Evolutionary conservation across 2,888 invertebrate species (phyloP), one percentile per base, ranked within the genome.

Genomic region (Agrypnus murinus): DNA sequence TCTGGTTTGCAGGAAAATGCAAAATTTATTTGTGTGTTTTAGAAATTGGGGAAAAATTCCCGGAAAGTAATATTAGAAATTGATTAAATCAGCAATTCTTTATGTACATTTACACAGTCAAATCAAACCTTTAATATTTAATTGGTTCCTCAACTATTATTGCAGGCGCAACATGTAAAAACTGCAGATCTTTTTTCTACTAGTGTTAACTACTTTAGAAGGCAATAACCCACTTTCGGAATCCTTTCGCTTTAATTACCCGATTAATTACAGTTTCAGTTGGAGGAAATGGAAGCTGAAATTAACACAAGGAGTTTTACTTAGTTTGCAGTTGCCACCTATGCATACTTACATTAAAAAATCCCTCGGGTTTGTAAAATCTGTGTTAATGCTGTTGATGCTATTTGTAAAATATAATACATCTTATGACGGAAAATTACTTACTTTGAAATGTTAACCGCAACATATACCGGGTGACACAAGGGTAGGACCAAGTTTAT

Each of bases 261-360:
- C 9, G 31, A 48, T 10, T 48, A 48, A 31, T 48, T 48, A 48
- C 48, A 19, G 7, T 17, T 19, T 46, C 17, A 48, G 19, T n/a
- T 25, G 7, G n/a, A 48, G 48, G 48, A 25, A 48, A 25, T n/a
- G 17, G 48, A 48, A 48, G 19, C 48, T 25, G 25, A 48, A 15
- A 25, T 48, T 31, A 48, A 48, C 43, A 48, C 31, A 48, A 48
- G 25, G 48, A 45, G n/a, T 48, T 48, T 48, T 48, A 31, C 25
- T n/a, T 10, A 48, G 25, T n/a, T 48, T 19, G 25, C 48, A 25
- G 48, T 25, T 31, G 10, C 9, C 48, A 25, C 25, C 25, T 48
- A n/a, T 25, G 31, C 48, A 48, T n/a, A 45, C 17, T 5, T 31
- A 48, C 19, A 2, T 25, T n/a, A 5, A 48, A 48, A 48, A 48